Evolutionary conservation across 2,888 invertebrate genomes (phyloP).

Genomic region (Taenaris catops): DNA sequence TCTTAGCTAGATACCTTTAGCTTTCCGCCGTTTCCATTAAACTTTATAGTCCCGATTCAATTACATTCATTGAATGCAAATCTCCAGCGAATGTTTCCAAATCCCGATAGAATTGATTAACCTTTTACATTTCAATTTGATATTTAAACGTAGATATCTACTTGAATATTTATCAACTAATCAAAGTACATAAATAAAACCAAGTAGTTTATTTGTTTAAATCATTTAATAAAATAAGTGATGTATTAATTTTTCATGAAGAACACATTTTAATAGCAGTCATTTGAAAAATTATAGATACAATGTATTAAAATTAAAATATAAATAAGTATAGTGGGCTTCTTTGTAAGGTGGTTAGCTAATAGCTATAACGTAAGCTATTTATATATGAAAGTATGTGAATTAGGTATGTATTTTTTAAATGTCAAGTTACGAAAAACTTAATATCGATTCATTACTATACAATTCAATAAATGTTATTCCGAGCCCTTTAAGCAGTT

Average conservation of each 20-base stretch:
- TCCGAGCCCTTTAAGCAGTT: constrained; percentile 10
- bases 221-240: constrained; percentile 75
- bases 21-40: constrained; percentile 14
- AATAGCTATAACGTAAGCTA: too few species aligned
- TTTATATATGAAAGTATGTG: too few species aligned
- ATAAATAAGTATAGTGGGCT: too few species aligned
- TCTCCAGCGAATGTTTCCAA: constrained; percentile 30
- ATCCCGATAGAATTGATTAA: constrained; percentile 25
- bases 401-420: too few species aligned
- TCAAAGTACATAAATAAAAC: background rate
- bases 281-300: constrained; percentile 32
- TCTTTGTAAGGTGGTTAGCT: too few species aligned
- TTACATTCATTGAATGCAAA: constrained; percentile 40
- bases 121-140: constrained; percentile 12
- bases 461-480: constrained; percentile 3
- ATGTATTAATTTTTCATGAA: constrained; percentile 69
- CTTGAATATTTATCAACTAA: too few species aligned
- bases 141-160: background rate
- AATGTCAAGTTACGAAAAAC: too few species aligned
- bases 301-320: too few species aligned
- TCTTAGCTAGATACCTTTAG: background rate
- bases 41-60: constrained; percentile 30
- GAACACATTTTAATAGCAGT: constrained; percentile 73
- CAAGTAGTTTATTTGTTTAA: constrained; percentile 20
- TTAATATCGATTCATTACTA: too few species aligned